A percentile compares a stretch with the other conserved stretches of the same genome.
phyloP scores from a whole-genome alignment of 2,797 vertebrate species.

The Toxotes lorentzi region DNA sequence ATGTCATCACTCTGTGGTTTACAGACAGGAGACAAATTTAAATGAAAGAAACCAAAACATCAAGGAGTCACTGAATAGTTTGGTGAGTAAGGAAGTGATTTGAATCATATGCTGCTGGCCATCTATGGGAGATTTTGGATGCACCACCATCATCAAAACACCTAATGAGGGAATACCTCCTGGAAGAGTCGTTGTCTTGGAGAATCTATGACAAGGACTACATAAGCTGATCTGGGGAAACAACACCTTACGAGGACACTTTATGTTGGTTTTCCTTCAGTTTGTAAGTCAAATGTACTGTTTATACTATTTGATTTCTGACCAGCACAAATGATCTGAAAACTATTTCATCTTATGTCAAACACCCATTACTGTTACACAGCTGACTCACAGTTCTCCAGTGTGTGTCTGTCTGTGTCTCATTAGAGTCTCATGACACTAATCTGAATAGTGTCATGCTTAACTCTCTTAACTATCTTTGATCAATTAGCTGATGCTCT shows the following conservation, averaged over 20 bases:
- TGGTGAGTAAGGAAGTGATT: not conserved
- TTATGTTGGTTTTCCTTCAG: too few species aligned
- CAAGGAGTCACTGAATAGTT: not conserved
- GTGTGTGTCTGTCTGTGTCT: not conserved
- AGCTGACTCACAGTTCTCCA: too few species aligned
- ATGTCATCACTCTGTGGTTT: not conserved
- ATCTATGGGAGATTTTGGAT: not conserved
- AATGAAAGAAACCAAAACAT: not conserved
- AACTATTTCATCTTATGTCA: too few species aligned
- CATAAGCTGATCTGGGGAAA: not conserved
- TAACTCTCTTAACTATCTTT: not conserved
- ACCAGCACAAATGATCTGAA: too few species aligned
- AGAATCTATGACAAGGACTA: not conserved
- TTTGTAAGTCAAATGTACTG: too few species aligned
- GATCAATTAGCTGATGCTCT: constrained; percentile 25
- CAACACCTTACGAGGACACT: not conserved
- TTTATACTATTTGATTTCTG: too few species aligned
- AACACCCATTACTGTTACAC: not conserved
- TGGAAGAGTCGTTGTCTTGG: not conserved
- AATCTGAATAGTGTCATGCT: not conserved
- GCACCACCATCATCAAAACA: not conserved
- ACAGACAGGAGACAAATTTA: not conserved
- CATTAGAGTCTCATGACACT: not conserved
- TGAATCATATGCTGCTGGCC: not conserved
- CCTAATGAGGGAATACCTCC: not conserved